Evolutionary conservation across 2,797 vertebrate species (phyloP).

Genomic region (Dicrostonyx torquatus): DNA sequence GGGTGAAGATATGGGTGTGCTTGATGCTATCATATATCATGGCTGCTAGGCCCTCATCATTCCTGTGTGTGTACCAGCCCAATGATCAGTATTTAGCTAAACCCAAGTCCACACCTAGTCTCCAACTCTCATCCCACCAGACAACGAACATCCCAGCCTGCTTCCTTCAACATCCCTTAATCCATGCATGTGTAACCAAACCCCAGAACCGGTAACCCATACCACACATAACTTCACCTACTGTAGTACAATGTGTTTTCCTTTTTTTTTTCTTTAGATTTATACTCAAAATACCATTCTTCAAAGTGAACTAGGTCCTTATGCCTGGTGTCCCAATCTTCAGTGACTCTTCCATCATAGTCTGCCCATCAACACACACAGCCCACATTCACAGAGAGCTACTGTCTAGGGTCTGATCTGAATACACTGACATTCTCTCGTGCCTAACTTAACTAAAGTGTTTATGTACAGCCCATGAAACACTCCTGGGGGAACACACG

Average conservation of each 20-base stretch:
- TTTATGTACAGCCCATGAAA: neutral
- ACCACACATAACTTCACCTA: neutral
- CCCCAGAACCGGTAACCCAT: neutral
- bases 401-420: neutral
- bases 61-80: neutral
- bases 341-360: neutral
- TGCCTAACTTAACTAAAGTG: neutral
- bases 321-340: neutral
- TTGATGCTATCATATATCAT: neutral
- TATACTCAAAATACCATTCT: slow-evolving; percentile 27
- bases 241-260: neutral
- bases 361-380: neutral
- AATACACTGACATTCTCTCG: neutral
- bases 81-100: neutral
- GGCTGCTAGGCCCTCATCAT: neutral
- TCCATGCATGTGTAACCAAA: neutral
- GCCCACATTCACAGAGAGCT: neutral
- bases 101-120: neutral
- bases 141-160: neutral
- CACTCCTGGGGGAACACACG: neutral
- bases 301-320: neutral
- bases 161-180: neutral
- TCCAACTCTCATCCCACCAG: neutral
- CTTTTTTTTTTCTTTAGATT: neutral
- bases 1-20: neutral